Evolutionary conservation across 2,113 vertebrate species (phyloP).

Genomic region (Hyaena hyaena): DNA sequence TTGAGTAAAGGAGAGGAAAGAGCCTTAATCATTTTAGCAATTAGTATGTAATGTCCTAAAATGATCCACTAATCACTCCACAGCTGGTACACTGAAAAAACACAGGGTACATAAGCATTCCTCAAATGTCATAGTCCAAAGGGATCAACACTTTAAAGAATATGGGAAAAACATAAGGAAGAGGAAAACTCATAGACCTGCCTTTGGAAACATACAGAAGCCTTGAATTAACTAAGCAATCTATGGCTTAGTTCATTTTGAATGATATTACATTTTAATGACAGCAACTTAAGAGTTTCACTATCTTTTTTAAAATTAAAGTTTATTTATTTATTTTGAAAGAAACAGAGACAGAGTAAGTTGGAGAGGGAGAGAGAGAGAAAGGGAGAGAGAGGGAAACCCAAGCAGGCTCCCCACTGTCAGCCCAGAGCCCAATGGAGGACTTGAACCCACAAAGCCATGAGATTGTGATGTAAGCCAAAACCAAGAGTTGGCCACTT

Average conservation of each 20-base stretch:
- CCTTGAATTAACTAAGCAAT: neutral
- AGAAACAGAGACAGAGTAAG: too few relatives aligned
- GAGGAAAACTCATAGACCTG: neutral
- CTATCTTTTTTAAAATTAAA: neutral
- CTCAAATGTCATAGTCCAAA: constrained; percentile 43
- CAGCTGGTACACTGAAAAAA: constrained; percentile 59
- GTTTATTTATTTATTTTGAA: too few relatives aligned
- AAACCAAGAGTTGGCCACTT: too few relatives aligned
- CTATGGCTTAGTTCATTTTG: constrained; percentile 15
- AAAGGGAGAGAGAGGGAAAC: too few relatives aligned
- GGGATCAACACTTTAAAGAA: neutral
- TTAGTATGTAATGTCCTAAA: constrained; percentile 74
- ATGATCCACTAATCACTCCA: constrained; percentile 69
- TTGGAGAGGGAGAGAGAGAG: too few relatives aligned
- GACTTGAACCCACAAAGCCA: too few relatives aligned
- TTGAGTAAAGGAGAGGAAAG: constrained; percentile 54
- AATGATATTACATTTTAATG: neutral
- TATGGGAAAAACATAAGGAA: neutral
- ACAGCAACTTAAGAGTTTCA: neutral
- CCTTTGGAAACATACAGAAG: neutral
- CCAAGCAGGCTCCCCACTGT: too few relatives aligned
- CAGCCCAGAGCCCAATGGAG: too few relatives aligned
- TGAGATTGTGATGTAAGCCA: too few relatives aligned
- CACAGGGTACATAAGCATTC: constrained; percentile 11
- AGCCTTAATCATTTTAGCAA: constrained; percentile 66